These are phyloP conservation scores for Calidris pugnax DNA, from an alignment of 2,113 vertebrate genomes.

Conservation along the genomic window DNA sequence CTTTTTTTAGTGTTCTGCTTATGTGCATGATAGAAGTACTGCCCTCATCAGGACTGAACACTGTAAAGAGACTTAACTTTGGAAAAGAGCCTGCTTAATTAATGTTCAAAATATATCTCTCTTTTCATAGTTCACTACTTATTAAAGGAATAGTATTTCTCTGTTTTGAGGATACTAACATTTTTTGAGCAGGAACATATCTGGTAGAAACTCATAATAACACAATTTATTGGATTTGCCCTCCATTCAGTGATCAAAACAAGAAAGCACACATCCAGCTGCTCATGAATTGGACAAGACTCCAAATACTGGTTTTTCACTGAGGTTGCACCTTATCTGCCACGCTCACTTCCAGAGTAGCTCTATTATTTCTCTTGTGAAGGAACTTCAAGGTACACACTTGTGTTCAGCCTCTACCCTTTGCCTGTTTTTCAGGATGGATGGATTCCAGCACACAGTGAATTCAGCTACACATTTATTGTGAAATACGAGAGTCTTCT, in stretches of 20 bases:
- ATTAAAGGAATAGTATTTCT: background rate
- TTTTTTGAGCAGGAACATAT: background rate
- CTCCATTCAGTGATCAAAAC: background rate
- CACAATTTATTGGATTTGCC: background rate
- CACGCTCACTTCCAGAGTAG: background rate
- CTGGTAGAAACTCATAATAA: background rate
- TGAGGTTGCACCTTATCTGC: fast-evolving
- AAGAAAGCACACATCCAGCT: background rate
- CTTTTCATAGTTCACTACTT: background rate
- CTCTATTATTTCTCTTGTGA: background rate
- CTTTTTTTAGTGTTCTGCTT: background rate
- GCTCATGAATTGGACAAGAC: background rate
- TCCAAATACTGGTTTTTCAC: background rate
- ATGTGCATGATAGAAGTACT: background rate
- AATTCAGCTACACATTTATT: background rate
- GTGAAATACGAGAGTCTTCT: background rate
- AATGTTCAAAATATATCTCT: background rate
- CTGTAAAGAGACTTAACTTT: background rate
- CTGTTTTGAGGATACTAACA: background rate
- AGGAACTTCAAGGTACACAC: background rate
- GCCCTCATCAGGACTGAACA: background rate
- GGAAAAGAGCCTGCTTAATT: background rate
- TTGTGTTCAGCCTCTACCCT: background rate
- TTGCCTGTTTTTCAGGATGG: background rate
- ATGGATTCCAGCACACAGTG: background rate